These are phyloP conservation scores for Euplagia quadripunctaria DNA, from an alignment of 2,888 invertebrate genomes.

Conservation along the genomic window DNA sequence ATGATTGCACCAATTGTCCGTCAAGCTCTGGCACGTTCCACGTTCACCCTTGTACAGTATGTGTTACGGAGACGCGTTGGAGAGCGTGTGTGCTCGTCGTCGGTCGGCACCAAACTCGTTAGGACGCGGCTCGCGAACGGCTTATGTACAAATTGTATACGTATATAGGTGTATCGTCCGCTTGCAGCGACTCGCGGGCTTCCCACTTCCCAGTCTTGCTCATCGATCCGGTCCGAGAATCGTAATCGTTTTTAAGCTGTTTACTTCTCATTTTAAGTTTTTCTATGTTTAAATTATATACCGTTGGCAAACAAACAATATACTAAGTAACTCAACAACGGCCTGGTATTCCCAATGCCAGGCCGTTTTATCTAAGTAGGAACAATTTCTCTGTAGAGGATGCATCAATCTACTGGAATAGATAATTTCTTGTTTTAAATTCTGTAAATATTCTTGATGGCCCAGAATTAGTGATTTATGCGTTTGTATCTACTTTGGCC, in stretches of 20 bases:
- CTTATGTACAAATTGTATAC: slow-evolving; percentile 56
- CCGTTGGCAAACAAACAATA: background rate
- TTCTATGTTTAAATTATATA: background rate
- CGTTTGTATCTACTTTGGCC: no score
- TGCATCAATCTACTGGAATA: background rate
- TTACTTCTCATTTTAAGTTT: background rate
- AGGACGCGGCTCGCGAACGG: slow-evolving; percentile 59
- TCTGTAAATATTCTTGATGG: background rate
- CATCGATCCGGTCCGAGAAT: slow-evolving; percentile 1
- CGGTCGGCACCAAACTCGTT: slow-evolving; percentile 74
- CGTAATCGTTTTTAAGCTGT: background rate
- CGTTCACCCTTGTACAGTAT: slow-evolving; percentile 56
- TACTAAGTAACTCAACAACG: background rate
- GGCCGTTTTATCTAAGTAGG: background rate
- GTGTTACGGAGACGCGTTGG: slow-evolving; percentile 52
- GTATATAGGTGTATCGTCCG: slow-evolving; percentile 28
- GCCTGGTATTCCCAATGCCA: background rate
- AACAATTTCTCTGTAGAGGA: background rate
- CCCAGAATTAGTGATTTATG: background rate
- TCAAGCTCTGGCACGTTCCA: slow-evolving; percentile 81
- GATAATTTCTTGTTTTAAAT: background rate
- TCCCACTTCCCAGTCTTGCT: slow-evolving; percentile 10
- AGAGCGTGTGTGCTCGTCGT: slow-evolving; percentile 68
- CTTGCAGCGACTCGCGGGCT: slow-evolving; percentile 33
- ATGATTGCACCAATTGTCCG: slow-evolving; percentile 83